Evolutionary conservation across 2,888 invertebrate genomes (phyloP).

Genomic region (Hypena proboscidalis): DNA sequence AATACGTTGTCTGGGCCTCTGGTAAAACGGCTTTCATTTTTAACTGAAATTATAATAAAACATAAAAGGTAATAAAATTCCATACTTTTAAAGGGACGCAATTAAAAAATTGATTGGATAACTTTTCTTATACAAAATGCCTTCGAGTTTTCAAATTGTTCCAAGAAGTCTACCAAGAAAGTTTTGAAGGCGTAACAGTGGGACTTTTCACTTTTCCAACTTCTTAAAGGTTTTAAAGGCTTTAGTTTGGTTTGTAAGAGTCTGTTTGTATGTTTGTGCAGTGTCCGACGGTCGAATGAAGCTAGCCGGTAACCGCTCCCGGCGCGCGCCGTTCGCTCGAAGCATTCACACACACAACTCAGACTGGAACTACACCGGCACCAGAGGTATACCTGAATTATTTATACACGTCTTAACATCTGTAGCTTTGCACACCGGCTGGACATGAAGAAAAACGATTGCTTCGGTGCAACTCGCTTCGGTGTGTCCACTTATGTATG

Average conservation of each 20-base stretch:
- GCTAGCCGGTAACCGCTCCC: slow-evolving; percentile 67
- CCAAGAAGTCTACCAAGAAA: slow-evolving; percentile 25
- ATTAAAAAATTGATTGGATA: slow-evolving; percentile 55
- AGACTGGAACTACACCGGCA: slow-evolving; percentile 81
- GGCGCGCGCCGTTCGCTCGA: slow-evolving; percentile 73
- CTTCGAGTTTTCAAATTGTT: slow-evolving; percentile 44
- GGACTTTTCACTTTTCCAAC: slow-evolving; percentile 11
- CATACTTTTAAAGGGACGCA: slow-evolving; percentile 36
- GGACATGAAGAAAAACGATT: background rate
- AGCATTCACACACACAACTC: slow-evolving; percentile 72
- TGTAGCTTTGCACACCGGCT: background rate
- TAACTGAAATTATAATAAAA: background rate
- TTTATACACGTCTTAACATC: slow-evolving; percentile 5
- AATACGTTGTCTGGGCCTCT: too few relatives aligned
- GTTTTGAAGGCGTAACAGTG: slow-evolving; percentile 18
- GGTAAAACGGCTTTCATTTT: background rate
- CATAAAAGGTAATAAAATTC: slow-evolving; percentile 4
- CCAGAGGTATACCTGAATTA: slow-evolving; percentile 62
- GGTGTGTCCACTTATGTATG: background rate
- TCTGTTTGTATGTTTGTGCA: slow-evolving; percentile 51
- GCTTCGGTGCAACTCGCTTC: background rate
- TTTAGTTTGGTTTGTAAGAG: slow-evolving; percentile 9
- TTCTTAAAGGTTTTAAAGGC: slow-evolving; percentile 13
- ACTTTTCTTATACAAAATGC: slow-evolving; percentile 47
- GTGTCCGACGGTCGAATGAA: slow-evolving; percentile 59